Evolutionary conservation across 2,113 vertebrate genomes (phyloP), one percentile per base, ranked within the genome.

Genomic region (Albula glossodonta): DNA sequence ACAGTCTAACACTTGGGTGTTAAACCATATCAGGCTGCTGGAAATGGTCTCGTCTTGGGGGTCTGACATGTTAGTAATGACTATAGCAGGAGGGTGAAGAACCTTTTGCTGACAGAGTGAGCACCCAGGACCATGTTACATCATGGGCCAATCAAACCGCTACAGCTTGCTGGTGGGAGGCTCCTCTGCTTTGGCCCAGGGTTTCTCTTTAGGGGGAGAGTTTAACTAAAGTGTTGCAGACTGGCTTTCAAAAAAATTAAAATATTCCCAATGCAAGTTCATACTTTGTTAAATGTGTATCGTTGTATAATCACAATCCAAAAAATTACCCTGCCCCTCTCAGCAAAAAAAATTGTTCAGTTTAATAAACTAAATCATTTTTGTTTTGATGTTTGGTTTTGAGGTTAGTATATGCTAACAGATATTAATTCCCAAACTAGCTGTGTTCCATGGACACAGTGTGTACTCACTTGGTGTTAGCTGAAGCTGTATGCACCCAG

Each of bases 11-110:
- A 50, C 51, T 6, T 3, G 19, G 7, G 48, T 74, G 79, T 82
- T 31, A 86, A 57, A 66, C 51, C 79, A 57, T 81, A 31, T 81
- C 78, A 86, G 17, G 57, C 6, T 13, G 57, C 57, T 56, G 81
- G 60, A 51, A 81, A 81, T 50, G 51, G 22, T 50, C 52, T 51
- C 17, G 22, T 56, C 41, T 51, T 22, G 56, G 51, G n/a, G 51
- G 51, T 51, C 85, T 82, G 5, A 66, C 53, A 51, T 77, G 31
- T 41, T 41, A 41, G n/a, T 12, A 52, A 80, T 82, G 48, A 74
- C 66, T 22, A 7, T 10, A 57, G 70, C 51, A 2, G 17, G 41
- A 60, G 56, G 12, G 81, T 8, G 81, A 19, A 0, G 31, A 41
- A 25, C 78, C 50, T 4, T 7, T 48, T 51, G 70, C 3, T 7